A percentile compares a stretch with the other conserved stretches of the same genome.
Evolutionary conservation across 2,888 invertebrate species (phyloP).

Genomic region (Chrysopilus asiliformis): DNA sequence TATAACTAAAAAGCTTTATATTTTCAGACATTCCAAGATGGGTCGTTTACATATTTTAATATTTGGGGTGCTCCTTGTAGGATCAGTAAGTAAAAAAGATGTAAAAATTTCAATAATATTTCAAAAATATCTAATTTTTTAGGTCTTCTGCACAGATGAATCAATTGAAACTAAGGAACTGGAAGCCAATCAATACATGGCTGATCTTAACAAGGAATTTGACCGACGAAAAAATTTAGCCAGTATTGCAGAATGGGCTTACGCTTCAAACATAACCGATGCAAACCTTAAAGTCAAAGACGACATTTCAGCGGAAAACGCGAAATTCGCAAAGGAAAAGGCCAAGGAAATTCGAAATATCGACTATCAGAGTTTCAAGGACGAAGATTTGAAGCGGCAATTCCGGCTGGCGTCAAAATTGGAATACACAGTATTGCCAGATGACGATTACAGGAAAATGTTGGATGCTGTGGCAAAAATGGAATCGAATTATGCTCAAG

Average conservation of each 20-base stretch:
- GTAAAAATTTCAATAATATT: too few species aligned
- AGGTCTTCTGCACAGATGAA: too few species aligned
- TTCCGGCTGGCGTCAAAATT: slow-evolving; percentile 59
- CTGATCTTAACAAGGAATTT: too few species aligned
- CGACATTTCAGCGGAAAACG: slow-evolving; percentile 27
- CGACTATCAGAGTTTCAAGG: slow-evolving; percentile 58
- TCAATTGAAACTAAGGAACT: too few species aligned
- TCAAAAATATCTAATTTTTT: too few species aligned
- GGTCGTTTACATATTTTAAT: too few species aligned
- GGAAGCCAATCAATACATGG: too few species aligned
- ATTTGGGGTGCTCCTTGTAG: too few species aligned
- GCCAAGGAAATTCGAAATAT: slow-evolving; percentile 37
- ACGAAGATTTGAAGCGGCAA: slow-evolving; percentile 55
- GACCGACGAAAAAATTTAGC: slow-evolving; percentile 48
- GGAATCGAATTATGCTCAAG: slow-evolving; percentile 62
- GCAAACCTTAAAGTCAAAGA: slow-evolving; percentile 45
- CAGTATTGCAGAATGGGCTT: slow-evolving; percentile 51
- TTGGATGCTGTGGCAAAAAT: slow-evolving; percentile 53
- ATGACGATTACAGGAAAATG: slow-evolving; percentile 48
- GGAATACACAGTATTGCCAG: slow-evolving; percentile 58
- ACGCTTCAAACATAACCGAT: slow-evolving; percentile 62
- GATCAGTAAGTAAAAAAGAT: too few species aligned
- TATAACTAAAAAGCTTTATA: too few species aligned
- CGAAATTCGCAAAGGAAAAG: slow-evolving; percentile 33
- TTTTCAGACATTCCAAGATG: too few species aligned